phyloP scores from a whole-genome alignment of 2,888 invertebrate genomes.

The Maniola hyperantus region DNA sequence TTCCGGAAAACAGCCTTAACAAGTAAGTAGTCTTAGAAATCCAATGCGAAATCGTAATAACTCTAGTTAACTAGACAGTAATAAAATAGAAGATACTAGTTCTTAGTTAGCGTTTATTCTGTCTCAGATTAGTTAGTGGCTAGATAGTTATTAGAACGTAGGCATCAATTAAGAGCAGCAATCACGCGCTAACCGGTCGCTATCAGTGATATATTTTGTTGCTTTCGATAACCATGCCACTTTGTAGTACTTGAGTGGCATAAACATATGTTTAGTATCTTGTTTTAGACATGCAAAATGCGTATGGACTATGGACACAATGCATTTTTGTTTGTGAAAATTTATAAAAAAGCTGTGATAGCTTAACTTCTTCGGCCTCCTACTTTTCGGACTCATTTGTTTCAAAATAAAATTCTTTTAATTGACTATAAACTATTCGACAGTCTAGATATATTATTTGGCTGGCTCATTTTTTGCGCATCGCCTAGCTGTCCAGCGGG shows the following conservation, averaged over 20 bases:
- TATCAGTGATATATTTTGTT: slow-evolving; percentile 16
- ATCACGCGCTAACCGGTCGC: slow-evolving; percentile 12
- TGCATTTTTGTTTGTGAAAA: no score
- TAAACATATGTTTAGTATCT: neutral
- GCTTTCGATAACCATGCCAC: slow-evolving; percentile 9
- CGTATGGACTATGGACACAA: no score
- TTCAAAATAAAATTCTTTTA: no score
- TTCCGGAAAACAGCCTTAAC: no score
- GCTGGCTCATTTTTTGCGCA: no score
- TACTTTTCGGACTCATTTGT: no score
- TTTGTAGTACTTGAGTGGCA: slow-evolving; percentile 8
- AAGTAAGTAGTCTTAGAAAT: neutral
- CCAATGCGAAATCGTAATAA: neutral
- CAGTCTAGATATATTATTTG: no score
- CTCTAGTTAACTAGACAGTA: neutral
- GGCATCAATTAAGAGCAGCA: slow-evolving; percentile 22
- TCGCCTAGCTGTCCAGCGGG: no score
- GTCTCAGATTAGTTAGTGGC: slow-evolving; percentile 4
- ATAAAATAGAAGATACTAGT: slow-evolving; percentile 2
- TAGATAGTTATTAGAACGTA: slow-evolving; percentile 17
- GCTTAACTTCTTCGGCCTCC: no score
- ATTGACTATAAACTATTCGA: no score
- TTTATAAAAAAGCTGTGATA: no score
- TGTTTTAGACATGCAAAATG: no score
- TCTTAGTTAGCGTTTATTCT: slow-evolving; percentile 7